Evolutionary conservation across 2,888 invertebrate genomes (phyloP), one percentile per base, ranked within the genome.

Genomic region (Zootermopsis nevadensis): DNA sequence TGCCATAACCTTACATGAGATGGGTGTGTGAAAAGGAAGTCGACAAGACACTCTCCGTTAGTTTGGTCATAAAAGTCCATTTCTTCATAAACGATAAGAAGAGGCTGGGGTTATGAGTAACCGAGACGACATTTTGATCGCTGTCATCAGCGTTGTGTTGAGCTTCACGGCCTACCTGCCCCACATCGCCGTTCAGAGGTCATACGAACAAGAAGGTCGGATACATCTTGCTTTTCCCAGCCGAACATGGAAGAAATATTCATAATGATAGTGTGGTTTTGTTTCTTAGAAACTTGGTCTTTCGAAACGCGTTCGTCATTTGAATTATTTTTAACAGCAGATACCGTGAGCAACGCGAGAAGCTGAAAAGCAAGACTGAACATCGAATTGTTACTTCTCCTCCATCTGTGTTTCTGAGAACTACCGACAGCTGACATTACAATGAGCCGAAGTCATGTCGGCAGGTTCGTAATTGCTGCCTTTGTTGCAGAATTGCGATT

Each of bases 391-490:
- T 55, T 15, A 55, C 55, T 55, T 15, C 22, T 6, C 38, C 12
- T 12, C 60, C 60, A 60, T 48, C 48, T n/a, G n/a, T 60, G 60
- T 10, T 60, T 60, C 60, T 60, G 7, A 27, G 60, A 60, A 60
- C 60, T 15, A 60, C 60, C 60, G 24, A 27, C 60, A 60, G 27
- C 27, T 60, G 60, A 27, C 60, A 60, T 60, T 12, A 48, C 15
- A 48, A 48, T 48, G 48, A 48, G 48, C 19, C n/a, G 3, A 27
- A 60, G 60, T 60, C 60, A 27, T 10, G 60, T 60, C 60, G 27
- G n/a, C n/a, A 60, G 60, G 7, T 60, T 60, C 60, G 60, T 60
- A 60, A 60, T 60, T 60, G 60, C 60, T 60, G 60, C n/a, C 60
- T 60, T 60, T 60, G n/a, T 60, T 60, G 60, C n/a, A 15, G 60